These are phyloP conservation scores for Taurulus bubalis DNA, from an alignment of 2,113 vertebrate genomes.

Conservation along the genomic window DNA sequence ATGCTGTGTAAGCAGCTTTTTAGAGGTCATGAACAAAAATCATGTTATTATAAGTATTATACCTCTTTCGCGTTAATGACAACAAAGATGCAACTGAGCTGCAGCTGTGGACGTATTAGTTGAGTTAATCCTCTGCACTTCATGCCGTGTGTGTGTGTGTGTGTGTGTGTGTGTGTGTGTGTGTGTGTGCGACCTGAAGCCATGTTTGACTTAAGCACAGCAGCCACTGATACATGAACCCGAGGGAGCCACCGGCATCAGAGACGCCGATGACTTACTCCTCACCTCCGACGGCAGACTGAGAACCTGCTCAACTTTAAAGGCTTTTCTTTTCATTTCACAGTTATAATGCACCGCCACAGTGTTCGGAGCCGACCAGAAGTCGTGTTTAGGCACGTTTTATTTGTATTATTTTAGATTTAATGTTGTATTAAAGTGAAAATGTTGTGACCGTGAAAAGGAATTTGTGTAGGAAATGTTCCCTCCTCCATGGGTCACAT, in stretches of 20 bases:
- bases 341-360: background rate
- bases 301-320: background rate
- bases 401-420: background rate
- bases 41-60: background rate
- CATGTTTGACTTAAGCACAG: constrained; percentile 42
- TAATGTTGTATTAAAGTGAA: background rate
- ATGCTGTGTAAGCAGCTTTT: background rate
- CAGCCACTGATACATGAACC: constrained; percentile 30
- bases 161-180: background rate
- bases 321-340: background rate
- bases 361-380: background rate
- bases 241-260: constrained; percentile 7
- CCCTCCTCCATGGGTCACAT: background rate
- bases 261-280: constrained; percentile 22
- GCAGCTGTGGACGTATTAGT: background rate
- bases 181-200: constrained; percentile 6
- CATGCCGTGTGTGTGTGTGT: background rate
- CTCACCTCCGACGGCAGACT: background rate
- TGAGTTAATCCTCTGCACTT: constrained; percentile 7
- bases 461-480: background rate
- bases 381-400: background rate
- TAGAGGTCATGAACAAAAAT: background rate
- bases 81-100: constrained; percentile 12
- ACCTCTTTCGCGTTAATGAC: background rate
- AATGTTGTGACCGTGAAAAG: background rate